Evolutionary conservation across 1,140 invertebrate species (phyloP), one percentile per base, ranked within the genome.

Genomic region (Pogonus chalceus): DNA sequence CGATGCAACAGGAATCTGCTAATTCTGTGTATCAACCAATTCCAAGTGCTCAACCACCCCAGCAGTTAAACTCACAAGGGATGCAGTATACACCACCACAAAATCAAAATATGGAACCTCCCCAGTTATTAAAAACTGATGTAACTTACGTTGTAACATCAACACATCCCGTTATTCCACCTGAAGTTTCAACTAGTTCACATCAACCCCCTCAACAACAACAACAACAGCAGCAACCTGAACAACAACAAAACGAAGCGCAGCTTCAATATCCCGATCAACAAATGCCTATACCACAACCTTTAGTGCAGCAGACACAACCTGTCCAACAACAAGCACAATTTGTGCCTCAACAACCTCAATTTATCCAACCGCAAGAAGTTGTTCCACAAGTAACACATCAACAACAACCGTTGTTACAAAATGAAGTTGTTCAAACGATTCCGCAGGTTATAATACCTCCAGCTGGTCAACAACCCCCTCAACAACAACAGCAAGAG

Each of bases 151-250:
- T 50, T 35, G 16, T 57, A 67, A 23, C 58, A 58, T 14, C 60
- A 64, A 48, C 55, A 60, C 26, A 59, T 66, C 50, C 62, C 65
- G 37, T 58, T 26, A 58, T 60, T 46, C 52, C 60, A 60, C n/a
- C n/a, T n/a, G n/a, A n/a, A n/a, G n/a, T n/a, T n/a, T n/a, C n/a
- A n/a, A n/a, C n/a, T n/a, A n/a, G n/a, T n/a, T n/a, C n/a, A 48
- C 49, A 60, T 51, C 23, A 58, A 35, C n/a, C 56, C 43, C 53
- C 37, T 12, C 37, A 43, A 43, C 18, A 12, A 18, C 18, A 10
- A 18, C 9, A 12, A 12, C 7, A 43, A 43, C 18, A 4, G 37
- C 4, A 16, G 18, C 37, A 7, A 43, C 56, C 54, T 51, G 54
- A 56, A 37, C 64, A 66, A 31, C 62, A 62, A 22, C 56, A 59